These are phyloP conservation scores for Ptilonorhynchus violaceus DNA, from an alignment of 2,113 vertebrate genomes.

Conservation along the genomic window DNA sequence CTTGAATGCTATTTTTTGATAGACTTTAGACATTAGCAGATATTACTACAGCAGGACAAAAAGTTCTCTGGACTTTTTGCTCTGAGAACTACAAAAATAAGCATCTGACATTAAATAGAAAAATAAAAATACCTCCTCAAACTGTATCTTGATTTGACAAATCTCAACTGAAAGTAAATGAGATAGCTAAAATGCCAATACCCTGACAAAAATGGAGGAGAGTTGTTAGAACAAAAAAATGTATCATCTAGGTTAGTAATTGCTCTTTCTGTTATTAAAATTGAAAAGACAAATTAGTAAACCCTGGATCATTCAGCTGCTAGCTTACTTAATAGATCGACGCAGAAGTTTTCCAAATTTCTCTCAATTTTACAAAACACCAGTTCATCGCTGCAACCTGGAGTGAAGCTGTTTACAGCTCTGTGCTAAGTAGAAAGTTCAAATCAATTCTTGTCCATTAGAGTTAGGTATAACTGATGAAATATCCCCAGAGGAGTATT, in stretches of 20 bases:
- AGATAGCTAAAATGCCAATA: conserved; percentile 41
- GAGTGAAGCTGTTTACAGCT: conserved; percentile 80
- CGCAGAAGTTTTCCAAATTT: conserved; percentile 72
- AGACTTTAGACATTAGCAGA: background rate
- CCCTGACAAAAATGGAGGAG: conserved; percentile 9
- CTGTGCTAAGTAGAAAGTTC: conserved; percentile 81
- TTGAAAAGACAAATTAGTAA: conserved; percentile 46
- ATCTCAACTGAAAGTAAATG: conserved; percentile 21
- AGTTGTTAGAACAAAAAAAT: conserved; percentile 25
- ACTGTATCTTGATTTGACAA: conserved; percentile 5
- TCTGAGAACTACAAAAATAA: background rate
- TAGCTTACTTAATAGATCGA: conserved; percentile 54
- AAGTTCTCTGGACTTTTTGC: background rate
- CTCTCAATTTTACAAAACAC: conserved; percentile 78
- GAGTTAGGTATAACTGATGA: conserved; percentile 85
- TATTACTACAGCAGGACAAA: background rate
- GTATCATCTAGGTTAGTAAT: conserved; percentile 43
- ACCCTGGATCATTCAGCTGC: conserved; percentile 46
- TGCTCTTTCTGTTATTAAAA: conserved; percentile 63
- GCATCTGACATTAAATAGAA: background rate
- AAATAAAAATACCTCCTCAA: background rate
- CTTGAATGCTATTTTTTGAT: background rate
- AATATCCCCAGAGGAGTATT: conserved; percentile 81
- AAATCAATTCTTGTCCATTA: conserved; percentile 88
- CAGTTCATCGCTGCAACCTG: conserved; percentile 66